Evolutionary conservation across 2,888 invertebrate genomes (phyloP), one percentile per base, ranked within the genome.

Genomic region (Andrena bicolor): DNA sequence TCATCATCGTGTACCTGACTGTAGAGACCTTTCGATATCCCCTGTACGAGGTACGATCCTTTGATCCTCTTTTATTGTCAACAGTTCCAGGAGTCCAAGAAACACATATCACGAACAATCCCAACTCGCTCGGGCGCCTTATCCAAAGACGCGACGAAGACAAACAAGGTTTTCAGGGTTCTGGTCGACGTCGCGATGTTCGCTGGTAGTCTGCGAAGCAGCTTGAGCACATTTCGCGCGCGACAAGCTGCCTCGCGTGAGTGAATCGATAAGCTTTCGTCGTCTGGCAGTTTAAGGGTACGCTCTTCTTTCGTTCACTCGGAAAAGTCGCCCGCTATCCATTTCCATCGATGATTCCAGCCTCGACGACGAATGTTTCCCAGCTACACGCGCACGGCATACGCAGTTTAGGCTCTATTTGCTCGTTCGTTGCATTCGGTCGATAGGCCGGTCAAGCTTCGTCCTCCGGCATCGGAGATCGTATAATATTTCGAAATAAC

Each of bases 201-300:
- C 58, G 64, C 73, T 41, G 48, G 63, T 49, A 16, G 53, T 65
- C 51, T 65, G 49, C n/a, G 49, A 71, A 61, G 13, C 26, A 76
- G 66, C 64, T 70, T 53, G 53, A 63, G 76, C 71, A 80, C 76
- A 70, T 87, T 85, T 81, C 77, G 60, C 83, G 73, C 73, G 83
- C 66, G 83, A 86, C 82, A 82, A 77, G 81, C 83, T 76, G 65
- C 51, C 51, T 51, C 73, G 77, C 71, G 75, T 69, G 69, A 71
- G 28, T 28, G 58, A 87, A 78, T 86, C 85, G 80, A 87, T 76
- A 80, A 85, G 56, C 76, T 75, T 76, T 84, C 75, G 74, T 71
- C 66, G 60, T 48, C 51, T 56, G 35, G 35, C 51, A 35, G 77
- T 71, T 83, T 49, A 82, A 82, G 35, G 58, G 23, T 73, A 72